Base-by-base conservation (phyloP, 1,140 invertebrate genomes). In the Drosophila azteca region DNA sequence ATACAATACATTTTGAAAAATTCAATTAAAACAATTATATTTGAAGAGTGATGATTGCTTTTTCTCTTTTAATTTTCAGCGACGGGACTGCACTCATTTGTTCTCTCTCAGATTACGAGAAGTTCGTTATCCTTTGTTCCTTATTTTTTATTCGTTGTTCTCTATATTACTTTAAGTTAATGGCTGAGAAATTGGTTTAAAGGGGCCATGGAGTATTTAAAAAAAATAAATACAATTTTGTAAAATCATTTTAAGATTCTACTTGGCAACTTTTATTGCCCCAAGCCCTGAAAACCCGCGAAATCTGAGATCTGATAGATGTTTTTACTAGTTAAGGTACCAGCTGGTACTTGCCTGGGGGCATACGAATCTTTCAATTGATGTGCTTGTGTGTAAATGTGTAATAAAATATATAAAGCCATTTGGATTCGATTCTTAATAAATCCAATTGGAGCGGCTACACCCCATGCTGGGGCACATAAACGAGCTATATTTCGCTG, bases 1-100 rank as follows among this genome's bases (percentile, higher is more conserved):
- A 73, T 88, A 71, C 51, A 80, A 73, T 88, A 71, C 51, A 80
- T 82, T 88, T 88, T 70, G 63, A 72, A 46, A 45, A 69, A 73
- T 74, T 74, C 76, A 69, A 77, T 78, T 69, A 63, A 75, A 74
- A 60, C 45, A 59, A 83, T 66, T 81, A 78, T 69, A 78, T 83
- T 80, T 68, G 59, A 80, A 55, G 29, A 8, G 13, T 41, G 31
- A 62, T 29, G 8, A 9, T 8, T 3, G 8, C 2, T 31, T 31
- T 31, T 8, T 15, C 41, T 13, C 2, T 44, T 39, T 11, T 26
- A 0, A 17, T 11, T 52, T 31, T 22, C 0, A 26, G 24, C 24
- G 24, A 5, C 24, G 24, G 24, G 24, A 26, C 24, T 26, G 24
- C 24, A 26, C 24, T 26, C 24, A 4, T 51, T 22, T 8, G 1